Base-by-base conservation (phyloP, 2,797 vertebrate species). In the Lagocephalus sceleratus region DNA sequence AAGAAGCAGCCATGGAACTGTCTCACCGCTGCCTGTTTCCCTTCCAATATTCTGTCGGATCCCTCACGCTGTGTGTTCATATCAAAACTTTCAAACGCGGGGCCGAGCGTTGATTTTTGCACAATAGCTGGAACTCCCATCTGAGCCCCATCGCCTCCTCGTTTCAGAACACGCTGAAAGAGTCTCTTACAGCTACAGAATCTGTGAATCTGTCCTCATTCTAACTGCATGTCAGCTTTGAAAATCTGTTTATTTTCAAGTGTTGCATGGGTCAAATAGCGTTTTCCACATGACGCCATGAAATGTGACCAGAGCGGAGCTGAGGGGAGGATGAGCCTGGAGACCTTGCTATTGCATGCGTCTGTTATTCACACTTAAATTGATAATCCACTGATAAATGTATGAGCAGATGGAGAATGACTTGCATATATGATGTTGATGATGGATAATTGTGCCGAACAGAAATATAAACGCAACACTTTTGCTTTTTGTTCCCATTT, bases 1-100 rank as follows among this genome's bases (percentile, higher is more conserved):
- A 25, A 71, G 64, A 72, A 68, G 54, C 57, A 56, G 51, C 64
- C 48, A 60, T 72, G 63, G 75, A 73, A 77, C 57, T 63, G 53
- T 70, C 69, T 75, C 57, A 63, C 57, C 57, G 51, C 73, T 74
- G 67, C 74, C 63, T 51, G 52, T 62, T 66, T 57, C 43, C 39
- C 51, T 56, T 63, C 44, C 44, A 56, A 54, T 58, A 47, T 60
- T 65, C 50, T 56, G 46, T 67, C 46, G 22, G 66, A 65, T 43
- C 42, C 55, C 60, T 63, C 51, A 19, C 46, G 26, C 56, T 68
- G 54, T 19, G 41, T 51, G 51, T 57, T 51, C 51, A 60, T 51
- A 39, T 20, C 40, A 64, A 46, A 68, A 46, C 35, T 51, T 51
- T 21, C 23, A 10, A 63, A 45, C 44, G 45, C 46, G 38, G 50